A percentile compares a stretch with the other conserved stretches of the same genome.
These are phyloP conservation scores for Mythimna albipuncta DNA, from an alignment of 2,888 invertebrate genomes.

Conservation along the genomic window DNA sequence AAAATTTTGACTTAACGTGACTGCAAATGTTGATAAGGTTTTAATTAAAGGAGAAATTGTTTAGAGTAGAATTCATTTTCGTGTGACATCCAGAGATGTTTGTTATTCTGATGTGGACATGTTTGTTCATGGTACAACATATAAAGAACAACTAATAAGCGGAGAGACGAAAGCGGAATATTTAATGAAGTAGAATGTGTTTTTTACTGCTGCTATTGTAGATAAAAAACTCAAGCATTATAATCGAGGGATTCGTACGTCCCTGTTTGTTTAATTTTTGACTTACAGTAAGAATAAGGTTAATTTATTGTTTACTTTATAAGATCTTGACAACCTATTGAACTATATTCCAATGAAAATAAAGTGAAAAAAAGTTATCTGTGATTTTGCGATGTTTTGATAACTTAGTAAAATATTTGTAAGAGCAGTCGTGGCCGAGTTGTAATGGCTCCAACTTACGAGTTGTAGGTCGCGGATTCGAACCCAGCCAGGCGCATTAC, in stretches of 20 bases:
- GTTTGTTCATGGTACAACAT: conserved; percentile 42
- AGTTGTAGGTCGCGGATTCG: too few species aligned
- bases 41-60: conserved; percentile 69
- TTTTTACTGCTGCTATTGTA: conserved; percentile 30
- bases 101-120: conserved; percentile 55
- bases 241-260: conserved; percentile 29
- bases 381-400: too few species aligned
- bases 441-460: too few species aligned
- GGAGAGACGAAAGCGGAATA: conserved; percentile 51
- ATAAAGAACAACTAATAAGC: conserved; percentile 59
- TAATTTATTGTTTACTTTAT: conserved; percentile 23
- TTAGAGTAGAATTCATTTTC: conserved; percentile 48
- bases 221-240: conserved; percentile 47
- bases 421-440: too few species aligned
- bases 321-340: not conserved
- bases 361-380: too few species aligned
- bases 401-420: too few species aligned
- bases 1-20: conserved; percentile 66
- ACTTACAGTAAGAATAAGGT: conserved; percentile 8
- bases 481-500: too few species aligned
- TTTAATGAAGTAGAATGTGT: conserved; percentile 52
- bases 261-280: conserved; percentile 16
- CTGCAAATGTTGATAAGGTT: conserved; percentile 70
- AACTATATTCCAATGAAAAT: too few species aligned
- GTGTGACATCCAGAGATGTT: conserved; percentile 18